phyloP scores from a whole-genome alignment of 1,140 invertebrate species.

The Camponotus floridanus region DNA sequence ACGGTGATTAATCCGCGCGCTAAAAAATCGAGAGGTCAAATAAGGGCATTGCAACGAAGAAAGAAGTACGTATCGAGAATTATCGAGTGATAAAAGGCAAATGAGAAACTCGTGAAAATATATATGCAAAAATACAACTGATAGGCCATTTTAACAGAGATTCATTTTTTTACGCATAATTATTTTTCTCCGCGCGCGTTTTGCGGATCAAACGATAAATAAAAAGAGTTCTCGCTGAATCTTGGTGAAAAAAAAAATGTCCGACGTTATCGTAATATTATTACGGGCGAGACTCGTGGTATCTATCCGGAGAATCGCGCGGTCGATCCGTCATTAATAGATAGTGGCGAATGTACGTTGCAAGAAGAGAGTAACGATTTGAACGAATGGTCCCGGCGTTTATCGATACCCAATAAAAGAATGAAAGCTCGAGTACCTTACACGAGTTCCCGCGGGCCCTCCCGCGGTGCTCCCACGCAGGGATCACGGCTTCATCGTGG shows the following conservation, averaged over 20 bases:
- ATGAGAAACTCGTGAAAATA: slow-evolving; percentile 18
- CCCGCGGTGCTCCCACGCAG: slow-evolving; percentile 81
- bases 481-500: slow-evolving; percentile 75
- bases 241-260: not conserved
- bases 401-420: slow-evolving; percentile 76
- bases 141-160: too few species aligned
- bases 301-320: slow-evolving; percentile 20
- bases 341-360: slow-evolving; percentile 14
- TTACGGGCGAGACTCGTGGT: slow-evolving; percentile 11
- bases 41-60: slow-evolving; percentile 18
- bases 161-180: too few species aligned
- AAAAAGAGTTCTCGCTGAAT: not conserved
- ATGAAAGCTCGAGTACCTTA: slow-evolving; percentile 74
- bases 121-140: not conserved
- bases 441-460: slow-evolving; percentile 76
- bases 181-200: too few species aligned
- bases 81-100: not conserved
- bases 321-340: slow-evolving; percentile 20
- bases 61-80: not conserved
- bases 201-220: not conserved
- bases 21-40: slow-evolving; percentile 39
- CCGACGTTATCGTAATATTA: not conserved
- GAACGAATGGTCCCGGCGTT: slow-evolving; percentile 73
- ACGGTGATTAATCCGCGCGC: slow-evolving; percentile 63
- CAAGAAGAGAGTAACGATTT: slow-evolving; percentile 64